Base-by-base conservation (phyloP, 2,888 invertebrate genomes). In the Ophion ellenae region DNA sequence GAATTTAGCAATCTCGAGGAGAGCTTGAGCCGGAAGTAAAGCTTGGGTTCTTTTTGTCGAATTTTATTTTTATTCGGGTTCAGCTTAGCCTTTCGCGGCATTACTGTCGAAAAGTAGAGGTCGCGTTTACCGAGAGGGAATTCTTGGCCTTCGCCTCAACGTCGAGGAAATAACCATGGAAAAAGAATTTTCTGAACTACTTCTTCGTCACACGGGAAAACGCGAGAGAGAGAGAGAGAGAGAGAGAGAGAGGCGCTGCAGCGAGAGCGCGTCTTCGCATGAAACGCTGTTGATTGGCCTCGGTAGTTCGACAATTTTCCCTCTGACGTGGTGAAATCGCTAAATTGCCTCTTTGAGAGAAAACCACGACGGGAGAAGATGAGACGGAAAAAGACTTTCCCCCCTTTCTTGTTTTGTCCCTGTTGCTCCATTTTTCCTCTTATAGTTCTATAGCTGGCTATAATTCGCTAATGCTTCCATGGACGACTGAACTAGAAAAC, bases 271-370 rank as follows among this genome's bases (percentile, higher is more conserved):
- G 91, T 91, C 91, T 90, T 89, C 90, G 90, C 91, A 92, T 94
- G 93, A 94, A 94, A 90, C 92, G 92, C 92, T 91, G 92, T 91
- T 94, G 93, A 94, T 94, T 94, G 93, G 92, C 93, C 78, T 80
- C 91, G 90, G 89, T 92, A 91, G 91, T 91, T 92, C 91, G 91
- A 88, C 93, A 93, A 94, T 94, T 94, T 93, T 90, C 93, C 36
- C 89, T 90, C 88, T 91, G 92, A 91, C 81, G 67, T 67, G 81
- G 75, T 76, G 92, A 93, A 92, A 92, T 93, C 90, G 90, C 90
- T 91, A 92, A 93, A 93, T 94, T 94, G 93, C 92, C 92, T 92
- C 93, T 93, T 93, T 93, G 91, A 93, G 92, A 92, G 89, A 90
- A 86, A 83, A 86, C 84, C 81, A 84, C 87, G 85, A 81, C 88